These are phyloP conservation scores for Mellilla xanthometata DNA, from an alignment of 2,888 invertebrate species.

Conservation along the genomic window DNA sequence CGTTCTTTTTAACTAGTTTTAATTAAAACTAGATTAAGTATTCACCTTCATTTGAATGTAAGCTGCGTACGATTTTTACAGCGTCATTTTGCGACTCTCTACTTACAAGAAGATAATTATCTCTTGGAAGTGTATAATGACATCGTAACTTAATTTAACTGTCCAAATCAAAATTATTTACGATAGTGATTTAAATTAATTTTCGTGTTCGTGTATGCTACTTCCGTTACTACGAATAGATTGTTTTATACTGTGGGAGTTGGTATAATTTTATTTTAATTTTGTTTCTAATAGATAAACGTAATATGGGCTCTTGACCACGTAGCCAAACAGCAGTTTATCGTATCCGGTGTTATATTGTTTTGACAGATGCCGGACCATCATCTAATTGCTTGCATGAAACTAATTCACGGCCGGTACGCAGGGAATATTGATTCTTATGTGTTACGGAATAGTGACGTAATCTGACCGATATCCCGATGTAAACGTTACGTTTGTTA, in stretches of 20 bases:
- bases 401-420: conserved; percentile 24
- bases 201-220: conserved; percentile 2
- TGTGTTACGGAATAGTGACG: conserved; percentile 29
- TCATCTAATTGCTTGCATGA: conserved; percentile 28
- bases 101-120: background rate
- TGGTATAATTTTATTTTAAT: conserved; percentile 19
- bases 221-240: conserved; percentile 10
- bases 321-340: conserved; percentile 56
- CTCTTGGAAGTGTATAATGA: conserved; percentile 4
- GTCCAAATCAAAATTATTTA: background rate
- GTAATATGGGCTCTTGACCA: conserved; percentile 38
- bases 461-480: conserved; percentile 29
- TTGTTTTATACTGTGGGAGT: background rate
- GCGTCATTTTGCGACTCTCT: conserved; percentile 4
- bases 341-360: conserved; percentile 64
- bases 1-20: conserved; percentile 39
- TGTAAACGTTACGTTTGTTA: conserved; percentile 35
- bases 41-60: conserved; percentile 16
- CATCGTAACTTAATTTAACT: conserved; percentile 2
- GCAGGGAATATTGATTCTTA: conserved; percentile 39
- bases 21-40: conserved; percentile 23
- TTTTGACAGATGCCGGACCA: conserved; percentile 68
- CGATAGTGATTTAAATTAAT: conserved; percentile 5
- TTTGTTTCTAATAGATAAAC: conserved; percentile 27
- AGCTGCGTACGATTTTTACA: conserved; percentile 14